Evolutionary conservation across 2,113 vertebrate genomes (phyloP), one percentile per base, ranked within the genome.

Genomic region (Isichthys henryi): DNA sequence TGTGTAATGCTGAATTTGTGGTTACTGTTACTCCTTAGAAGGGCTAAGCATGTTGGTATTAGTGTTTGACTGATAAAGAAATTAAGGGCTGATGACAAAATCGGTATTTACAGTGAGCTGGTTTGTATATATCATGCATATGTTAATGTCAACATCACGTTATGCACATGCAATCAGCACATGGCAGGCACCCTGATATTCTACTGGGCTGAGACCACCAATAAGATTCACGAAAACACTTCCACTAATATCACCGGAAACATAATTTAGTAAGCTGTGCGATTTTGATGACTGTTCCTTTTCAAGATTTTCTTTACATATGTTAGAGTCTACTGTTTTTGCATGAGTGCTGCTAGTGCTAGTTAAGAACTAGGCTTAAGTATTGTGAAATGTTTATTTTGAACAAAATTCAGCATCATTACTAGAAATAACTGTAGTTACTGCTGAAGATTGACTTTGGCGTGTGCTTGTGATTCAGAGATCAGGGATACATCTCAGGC

Each of bases 401-500:
- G 31, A 39, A 39, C 31, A 77, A 3, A 66, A 66, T 66, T 39
- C 70, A 39, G 70, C 70, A 39, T 77, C 1, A 17, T 35, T 39
- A 39, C 5, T 39, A 77, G 35, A 35, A 77, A 80, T 80, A 43
- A 80, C 74, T 19, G n/a, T 35, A 80, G 31, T 80, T 80, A 23
- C 62, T 70, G n/a, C 56, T 62, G 19, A 56, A 19, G 70, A 39
- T 35, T 74, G 35, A 80, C 74, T 43, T 19, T 80, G 70, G 1
- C 31, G 6, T 19, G 35, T 52, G 19, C 87, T 21, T 23, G 27
- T 43, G 46, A 80, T 21, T 86, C 87, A 91, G 88, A 91, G 46
- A 92, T 89, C 50, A 62, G 0, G 11, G 43, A 50, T 27, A 89
- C 88, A 39, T 91, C 92, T 46, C 84, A 89, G 88, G 70, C 48